Evolutionary conservation across 2,113 vertebrate genomes (phyloP), one percentile per base, ranked within the genome.

Genomic region (Pygoscelis adeliae): DNA sequence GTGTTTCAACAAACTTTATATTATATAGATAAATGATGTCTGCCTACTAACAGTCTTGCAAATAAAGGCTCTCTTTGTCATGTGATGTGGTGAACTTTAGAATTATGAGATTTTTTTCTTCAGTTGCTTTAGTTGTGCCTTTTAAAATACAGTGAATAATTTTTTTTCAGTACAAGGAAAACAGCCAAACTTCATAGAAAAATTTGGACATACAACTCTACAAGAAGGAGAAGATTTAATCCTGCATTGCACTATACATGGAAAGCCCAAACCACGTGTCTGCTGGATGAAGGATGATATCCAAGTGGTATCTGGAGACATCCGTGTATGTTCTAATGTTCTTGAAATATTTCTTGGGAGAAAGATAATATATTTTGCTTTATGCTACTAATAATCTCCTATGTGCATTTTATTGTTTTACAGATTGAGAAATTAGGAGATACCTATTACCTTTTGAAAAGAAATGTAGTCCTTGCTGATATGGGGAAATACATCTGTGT

Each of bases 141-240:
- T 85, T 93, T 88, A 47, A 86, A 95, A 66, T 17, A 63, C 2
- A n/a, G 22, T 25, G 15, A 53, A 32, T 63, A n/a, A 38, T 85
- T 90, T 69, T 77, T 63, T 92, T 93, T 80, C 73, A 98, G 96
- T 95, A 46, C 80, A 95, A 95, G 94, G 93, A 46, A 89, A 89
- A 79, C 88, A 88, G 38, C 87, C 93, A 76, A 47, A 65, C 62
- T 98, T 98, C 53, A 27, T 94, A 73, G 80, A 91, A 79, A 97
- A 53, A 59, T 73, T 97, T 95, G 83, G 94, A 65, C 95, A 95
- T 23, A 56, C 61, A 72, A 87, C 89, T 82, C 74, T 97, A n/a
- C 91, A 95, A 50, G 95, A 97, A 93, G 96, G 97, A 67, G 97
- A 98, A 67, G 93, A 97, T 83, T 91, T 97, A 69, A 97, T 95